Conservation (phyloP, 2,888 invertebrate species). For the Pocota personata region DNA sequence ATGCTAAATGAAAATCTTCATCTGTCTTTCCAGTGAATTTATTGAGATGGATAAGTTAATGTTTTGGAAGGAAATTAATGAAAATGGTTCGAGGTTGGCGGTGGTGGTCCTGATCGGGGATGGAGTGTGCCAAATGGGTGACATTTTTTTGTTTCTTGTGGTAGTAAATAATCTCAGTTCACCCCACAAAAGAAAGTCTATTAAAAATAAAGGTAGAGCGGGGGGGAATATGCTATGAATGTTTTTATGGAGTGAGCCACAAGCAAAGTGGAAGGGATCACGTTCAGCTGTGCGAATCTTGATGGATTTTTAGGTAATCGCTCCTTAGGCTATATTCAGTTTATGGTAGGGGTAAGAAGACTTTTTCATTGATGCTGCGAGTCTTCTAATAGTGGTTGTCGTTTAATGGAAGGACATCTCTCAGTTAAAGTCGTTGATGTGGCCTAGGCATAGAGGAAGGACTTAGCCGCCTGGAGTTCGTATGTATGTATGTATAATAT, state of each 20-base stretch:
- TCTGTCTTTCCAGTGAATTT: constrained; percentile 73
- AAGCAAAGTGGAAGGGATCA: not conserved
- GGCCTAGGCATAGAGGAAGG: no score
- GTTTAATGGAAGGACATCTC: no score
- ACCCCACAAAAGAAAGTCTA: constrained; percentile 22
- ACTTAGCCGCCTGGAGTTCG: no score
- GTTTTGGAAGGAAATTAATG: constrained; percentile 72
- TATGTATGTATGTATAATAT: no score
- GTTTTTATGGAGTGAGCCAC: not conserved
- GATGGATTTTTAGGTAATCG: not conserved
- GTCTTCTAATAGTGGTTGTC: no score
- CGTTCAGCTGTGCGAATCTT: not conserved
- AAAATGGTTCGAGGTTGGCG: constrained; percentile 56
- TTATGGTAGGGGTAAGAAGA: not conserved
- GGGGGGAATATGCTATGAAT: not conserved
- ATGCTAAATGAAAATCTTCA: constrained; percentile 69
- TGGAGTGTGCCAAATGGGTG: constrained; percentile 59
- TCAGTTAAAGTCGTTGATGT: no score
- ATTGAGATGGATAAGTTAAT: constrained; percentile 73
- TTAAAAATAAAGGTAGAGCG: constrained; percentile 17
- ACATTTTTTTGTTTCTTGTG: constrained; percentile 37
- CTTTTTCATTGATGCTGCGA: no score
- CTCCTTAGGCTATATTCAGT: not conserved
- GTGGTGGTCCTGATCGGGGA: not conserved
- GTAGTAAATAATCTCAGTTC: constrained; percentile 51